Conservation (phyloP, 2,113 vertebrate genomes). For the Solenodon paradoxus region DNA sequence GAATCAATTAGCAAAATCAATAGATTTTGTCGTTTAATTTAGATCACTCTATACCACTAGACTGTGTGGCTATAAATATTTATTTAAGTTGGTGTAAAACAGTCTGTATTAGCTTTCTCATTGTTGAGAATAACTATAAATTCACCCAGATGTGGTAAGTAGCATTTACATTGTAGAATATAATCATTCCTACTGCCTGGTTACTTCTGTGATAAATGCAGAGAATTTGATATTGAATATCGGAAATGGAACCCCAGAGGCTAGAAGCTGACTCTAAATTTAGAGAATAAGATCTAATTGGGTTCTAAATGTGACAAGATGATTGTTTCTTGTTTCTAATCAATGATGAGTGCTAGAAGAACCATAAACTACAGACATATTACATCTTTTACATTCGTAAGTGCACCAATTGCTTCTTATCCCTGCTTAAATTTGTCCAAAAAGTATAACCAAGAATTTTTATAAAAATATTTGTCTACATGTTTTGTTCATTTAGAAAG, state of each 20-base stretch:
- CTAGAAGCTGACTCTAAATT: conserved; percentile 26
- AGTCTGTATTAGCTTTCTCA: not conserved
- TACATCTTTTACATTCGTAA: not conserved
- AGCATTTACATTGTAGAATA: not conserved
- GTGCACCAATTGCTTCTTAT: not conserved
- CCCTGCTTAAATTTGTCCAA: not conserved
- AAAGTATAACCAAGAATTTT: not conserved
- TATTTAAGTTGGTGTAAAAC: not conserved
- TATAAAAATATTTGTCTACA: not conserved
- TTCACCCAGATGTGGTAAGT: not conserved
- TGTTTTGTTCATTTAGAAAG: not conserved
- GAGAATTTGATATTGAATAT: not conserved
- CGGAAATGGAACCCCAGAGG: conserved; percentile 12
- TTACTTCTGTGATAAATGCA: not conserved
- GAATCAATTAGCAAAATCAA: not conserved
- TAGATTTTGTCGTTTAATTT: not conserved
- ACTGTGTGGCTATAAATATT: not conserved
- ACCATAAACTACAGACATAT: not conserved
- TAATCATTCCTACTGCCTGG: not conserved
- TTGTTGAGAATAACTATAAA: not conserved
- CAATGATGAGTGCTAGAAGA: conserved; percentile 12
- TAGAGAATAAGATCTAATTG: not conserved
- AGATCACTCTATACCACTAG: not conserved
- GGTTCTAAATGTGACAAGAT: conserved; percentile 21
- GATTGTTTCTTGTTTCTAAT: not conserved